Evolutionary conservation across 2,113 vertebrate species (phyloP).

Genomic region (Hemiscyllium ocellatum): DNA sequence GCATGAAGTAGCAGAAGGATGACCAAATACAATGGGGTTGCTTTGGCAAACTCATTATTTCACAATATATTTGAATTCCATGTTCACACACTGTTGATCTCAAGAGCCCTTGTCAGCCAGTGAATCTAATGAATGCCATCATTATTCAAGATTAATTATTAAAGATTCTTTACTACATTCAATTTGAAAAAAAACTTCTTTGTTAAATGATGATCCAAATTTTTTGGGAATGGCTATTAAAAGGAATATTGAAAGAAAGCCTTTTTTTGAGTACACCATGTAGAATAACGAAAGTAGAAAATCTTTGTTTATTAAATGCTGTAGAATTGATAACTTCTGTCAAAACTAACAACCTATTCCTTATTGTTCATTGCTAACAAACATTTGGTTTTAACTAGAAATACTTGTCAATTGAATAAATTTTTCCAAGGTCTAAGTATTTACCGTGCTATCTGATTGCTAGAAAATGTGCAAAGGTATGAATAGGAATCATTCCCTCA

Average conservation of each 20-base stretch:
- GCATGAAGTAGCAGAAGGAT: neutral
- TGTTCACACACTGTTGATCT: neutral
- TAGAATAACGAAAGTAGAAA: neutral
- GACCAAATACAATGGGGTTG: neutral
- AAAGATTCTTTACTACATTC: neutral
- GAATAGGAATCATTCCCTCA: neutral
- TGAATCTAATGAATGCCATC: neutral
- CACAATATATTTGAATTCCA: neutral
- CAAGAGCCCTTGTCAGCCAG: neutral
- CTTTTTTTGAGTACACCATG: neutral
- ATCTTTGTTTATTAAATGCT: neutral
- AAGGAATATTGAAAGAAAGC: neutral
- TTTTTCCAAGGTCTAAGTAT: neutral
- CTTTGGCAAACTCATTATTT: neutral
- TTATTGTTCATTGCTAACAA: neutral
- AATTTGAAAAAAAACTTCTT: neutral
- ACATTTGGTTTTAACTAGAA: neutral
- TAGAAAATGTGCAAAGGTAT: neutral
- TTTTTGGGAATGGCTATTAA: neutral
- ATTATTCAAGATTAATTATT: neutral
- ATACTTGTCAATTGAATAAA: neutral
- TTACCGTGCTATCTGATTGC: neutral
- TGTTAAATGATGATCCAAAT: neutral
- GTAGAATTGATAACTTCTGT: neutral
- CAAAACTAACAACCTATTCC: neutral